These are phyloP conservation scores for Rhabditophanes sp. DNA, from an alignment of 2,888 invertebrate species.

Conservation along the genomic window DNA sequence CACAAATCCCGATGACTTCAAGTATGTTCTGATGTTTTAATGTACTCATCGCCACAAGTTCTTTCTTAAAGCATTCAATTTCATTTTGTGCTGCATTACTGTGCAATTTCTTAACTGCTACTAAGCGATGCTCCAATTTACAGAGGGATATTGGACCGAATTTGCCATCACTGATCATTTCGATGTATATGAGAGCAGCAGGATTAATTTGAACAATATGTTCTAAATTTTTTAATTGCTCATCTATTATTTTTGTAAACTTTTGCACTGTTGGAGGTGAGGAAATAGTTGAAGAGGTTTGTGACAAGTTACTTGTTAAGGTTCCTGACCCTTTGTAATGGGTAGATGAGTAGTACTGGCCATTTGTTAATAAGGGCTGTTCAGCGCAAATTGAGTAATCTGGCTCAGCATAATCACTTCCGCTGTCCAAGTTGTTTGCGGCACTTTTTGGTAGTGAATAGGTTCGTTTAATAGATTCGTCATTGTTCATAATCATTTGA, in stretches of 20 bases:
- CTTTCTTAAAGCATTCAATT: conserved; percentile 25
- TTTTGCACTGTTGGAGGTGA: no score
- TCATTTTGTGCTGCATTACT: conserved; percentile 9
- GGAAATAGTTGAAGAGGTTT: neutral
- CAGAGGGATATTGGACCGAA: conserved; percentile 27
- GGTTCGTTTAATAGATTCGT: neutral
- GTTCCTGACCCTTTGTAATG: no score
- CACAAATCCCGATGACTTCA: conserved; percentile 25
- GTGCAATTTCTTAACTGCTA: conserved; percentile 20
- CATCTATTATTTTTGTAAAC: neutral
- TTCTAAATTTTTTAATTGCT: conserved; percentile 1
- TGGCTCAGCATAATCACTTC: conserved; percentile 33
- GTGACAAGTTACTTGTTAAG: neutral
- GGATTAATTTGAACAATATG: conserved; percentile 1
- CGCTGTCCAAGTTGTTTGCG: conserved; percentile 5
- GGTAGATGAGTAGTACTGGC: no score
- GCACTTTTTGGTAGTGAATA: conserved; percentile 4
- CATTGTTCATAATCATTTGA: no score
- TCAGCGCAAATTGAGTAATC: no score
- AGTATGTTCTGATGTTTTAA: conserved; percentile 32
- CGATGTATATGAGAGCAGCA: conserved; percentile 58
- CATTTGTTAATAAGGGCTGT: no score
- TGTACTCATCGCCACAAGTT: conserved; percentile 18
- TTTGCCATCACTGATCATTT: conserved; percentile 53
- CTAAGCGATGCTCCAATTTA: conserved; percentile 15